phyloP scores from a whole-genome alignment of 2,888 invertebrate genomes.

The Metellina segmentata region DNA sequence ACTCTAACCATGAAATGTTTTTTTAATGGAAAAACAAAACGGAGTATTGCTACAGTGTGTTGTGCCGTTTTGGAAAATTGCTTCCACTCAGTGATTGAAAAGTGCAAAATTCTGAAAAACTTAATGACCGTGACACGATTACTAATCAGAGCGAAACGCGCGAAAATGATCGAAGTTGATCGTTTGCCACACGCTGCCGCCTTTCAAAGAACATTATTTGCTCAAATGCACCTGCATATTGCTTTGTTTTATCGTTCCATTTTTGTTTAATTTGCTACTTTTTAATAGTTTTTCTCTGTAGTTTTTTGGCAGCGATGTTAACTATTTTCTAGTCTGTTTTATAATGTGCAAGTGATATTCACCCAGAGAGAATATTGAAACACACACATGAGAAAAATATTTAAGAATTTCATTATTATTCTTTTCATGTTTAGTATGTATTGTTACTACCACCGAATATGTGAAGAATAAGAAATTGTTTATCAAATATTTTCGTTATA shows the following conservation, averaged over 20 bases:
- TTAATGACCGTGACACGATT: slow-evolving; percentile 63
- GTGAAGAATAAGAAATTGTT: no score
- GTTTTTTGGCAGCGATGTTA: neutral
- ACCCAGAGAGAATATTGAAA: no score
- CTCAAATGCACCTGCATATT: neutral
- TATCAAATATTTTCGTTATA: no score
- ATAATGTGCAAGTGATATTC: no score
- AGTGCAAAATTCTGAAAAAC: slow-evolving; percentile 23
- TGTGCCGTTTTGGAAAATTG: slow-evolving; percentile 20
- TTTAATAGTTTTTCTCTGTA: neutral
- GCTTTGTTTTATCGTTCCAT: neutral
- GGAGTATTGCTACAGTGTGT: no score
- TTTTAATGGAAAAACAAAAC: slow-evolving; percentile 40
- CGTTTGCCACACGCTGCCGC: neutral
- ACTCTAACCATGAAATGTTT: slow-evolving; percentile 25
- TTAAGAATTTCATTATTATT: no score
- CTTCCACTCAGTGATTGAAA: slow-evolving; percentile 12
- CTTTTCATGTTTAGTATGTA: no score
- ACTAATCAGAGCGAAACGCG: slow-evolving; percentile 66
- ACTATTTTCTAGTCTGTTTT: no score
- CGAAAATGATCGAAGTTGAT: slow-evolving; percentile 52
- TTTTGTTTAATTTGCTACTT: slow-evolving; percentile 9
- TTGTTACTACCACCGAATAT: no score
- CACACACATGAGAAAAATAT: no score
- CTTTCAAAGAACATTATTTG: neutral